Base-by-base conservation (phyloP, 2,797 vertebrate species). In the Sebastes vulpes region DNA sequence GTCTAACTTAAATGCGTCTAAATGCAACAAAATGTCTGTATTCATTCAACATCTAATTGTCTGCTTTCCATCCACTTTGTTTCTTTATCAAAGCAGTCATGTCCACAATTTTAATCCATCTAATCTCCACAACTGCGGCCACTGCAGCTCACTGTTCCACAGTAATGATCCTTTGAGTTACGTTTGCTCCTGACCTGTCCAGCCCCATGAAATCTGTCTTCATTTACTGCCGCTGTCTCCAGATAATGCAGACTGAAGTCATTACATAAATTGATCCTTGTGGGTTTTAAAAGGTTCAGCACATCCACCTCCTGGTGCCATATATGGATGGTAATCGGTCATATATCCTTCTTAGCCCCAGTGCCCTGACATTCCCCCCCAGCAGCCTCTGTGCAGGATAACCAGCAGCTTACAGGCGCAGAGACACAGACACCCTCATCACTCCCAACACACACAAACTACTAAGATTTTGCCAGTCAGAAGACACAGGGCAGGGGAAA, bases 221-320 rank as follows among this genome's bases (percentile, higher is more conserved):
- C 50, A 75, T 85, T 88, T 75, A 54, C 67, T 1, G 2, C 72
- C 6, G 7, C 67, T 20, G 54, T 86, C 56, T 69, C 64, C 72
- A 79, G 79, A 86, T 89, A 85, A 84, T 85, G 66, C 79, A 69
- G 65, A 42, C 74, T 91, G 72, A 85, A 84, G 53, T 32, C 77
- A 72, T 91, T 89, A 83, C 38, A 48, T 6, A 50, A 42, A 88
- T 79, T 65, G 53, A 83, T 75, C 70, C 61, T 78, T 83, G 87
- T 70, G 84, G 88, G 75, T 88, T 92, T 89, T 87, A 85, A 92
- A 88, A 92, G 89, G 80, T 79, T 73, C 63, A 59, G 77, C 75
- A 79, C 48, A 69, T 82, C 72, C 28, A 72, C 52, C 65, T 80
- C 72, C 65, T 28, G 63, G 48, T 85, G 80, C 71, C 65, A 68